Evolutionary conservation across 2,113 vertebrate species (phyloP), one percentile per base, ranked within the genome.

Genomic region (Macrotus californicus): DNA sequence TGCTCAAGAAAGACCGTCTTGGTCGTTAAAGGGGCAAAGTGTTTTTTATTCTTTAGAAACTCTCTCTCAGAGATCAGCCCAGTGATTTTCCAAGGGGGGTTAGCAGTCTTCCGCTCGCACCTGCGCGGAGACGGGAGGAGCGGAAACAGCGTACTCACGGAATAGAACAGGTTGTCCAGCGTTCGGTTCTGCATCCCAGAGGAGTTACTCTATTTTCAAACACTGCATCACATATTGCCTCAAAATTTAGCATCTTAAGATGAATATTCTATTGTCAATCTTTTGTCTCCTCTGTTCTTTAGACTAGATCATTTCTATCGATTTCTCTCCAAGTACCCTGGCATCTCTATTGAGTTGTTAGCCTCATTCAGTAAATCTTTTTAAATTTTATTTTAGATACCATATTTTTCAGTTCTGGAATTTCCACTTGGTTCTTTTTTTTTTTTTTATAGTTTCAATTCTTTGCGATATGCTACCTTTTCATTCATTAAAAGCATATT

Each of bases 41-140:
- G 61, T 46, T 75, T 46, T 75, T 73, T 64, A 82, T 22, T 94
- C 34, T 79, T 48, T 50, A 31, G 41, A 43, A 82, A n/a, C 48
- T 87, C 87, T 79, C 67, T 69, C 91, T 93, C 36, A 90, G 92
- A 85, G 72, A 69, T 26, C 39, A 54, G 64, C 15, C 43, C 54
- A 59, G 95, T 89, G 83, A 70, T 41, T 96, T 94, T 90, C 88
- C 91, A 76, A 91, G 59, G 41, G 43, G n/a, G 39, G 50, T 59
- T 5, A 64, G 87, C 0, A 21, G 34, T n/a, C 64, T 56, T 9
- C 59, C n/a, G 70, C 10, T 59, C 6, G 3, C 0, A 36, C 8
- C 79, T 66, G 46, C n/a, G 8, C 15, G 21, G 16, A 43, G 46
- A 29, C 1, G n/a, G 19, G 90, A 70, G 41, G 3, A 22, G 5